phyloP scores from a whole-genome alignment of 2,113 vertebrate species.

The Lepisosteus oculatus region DNA sequence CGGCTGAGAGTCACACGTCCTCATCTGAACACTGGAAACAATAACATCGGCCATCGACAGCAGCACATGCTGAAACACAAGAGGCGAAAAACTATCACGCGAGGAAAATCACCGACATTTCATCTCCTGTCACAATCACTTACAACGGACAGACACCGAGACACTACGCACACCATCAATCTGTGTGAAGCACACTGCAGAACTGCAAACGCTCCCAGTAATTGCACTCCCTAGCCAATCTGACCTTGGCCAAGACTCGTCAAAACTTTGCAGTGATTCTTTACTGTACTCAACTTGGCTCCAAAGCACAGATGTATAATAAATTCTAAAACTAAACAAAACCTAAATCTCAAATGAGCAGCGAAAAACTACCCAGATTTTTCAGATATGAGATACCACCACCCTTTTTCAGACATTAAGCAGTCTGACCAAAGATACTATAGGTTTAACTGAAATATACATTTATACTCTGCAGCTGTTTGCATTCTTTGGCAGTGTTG shows the following conservation, averaged over 20 bases:
- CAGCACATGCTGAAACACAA: constrained; percentile 71
- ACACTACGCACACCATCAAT: neutral
- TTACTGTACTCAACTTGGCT: no score
- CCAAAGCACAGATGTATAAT: no score
- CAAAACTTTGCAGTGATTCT: no score
- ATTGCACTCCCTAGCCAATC: neutral
- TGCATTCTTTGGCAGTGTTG: no score
- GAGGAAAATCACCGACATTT: neutral
- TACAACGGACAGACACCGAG: neutral
- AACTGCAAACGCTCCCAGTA: neutral
- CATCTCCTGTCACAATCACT: neutral
- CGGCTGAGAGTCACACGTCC: constrained; percentile 75
- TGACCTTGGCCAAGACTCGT: no score
- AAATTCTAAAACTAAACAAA: neutral
- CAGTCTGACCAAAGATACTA: no score
- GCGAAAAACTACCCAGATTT: no score
- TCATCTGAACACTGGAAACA: constrained; percentile 71
- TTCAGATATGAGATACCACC: no score
- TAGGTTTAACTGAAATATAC: no score
- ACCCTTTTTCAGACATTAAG: no score
- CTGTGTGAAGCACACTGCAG: neutral
- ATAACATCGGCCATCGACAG: constrained; percentile 69
- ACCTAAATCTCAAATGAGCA: neutral
- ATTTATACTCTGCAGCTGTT: no score
- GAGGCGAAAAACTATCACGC: neutral